These are phyloP conservation scores for Lynx canadensis DNA, from an alignment of 2,113 vertebrate genomes.

Conservation along the genomic window DNA sequence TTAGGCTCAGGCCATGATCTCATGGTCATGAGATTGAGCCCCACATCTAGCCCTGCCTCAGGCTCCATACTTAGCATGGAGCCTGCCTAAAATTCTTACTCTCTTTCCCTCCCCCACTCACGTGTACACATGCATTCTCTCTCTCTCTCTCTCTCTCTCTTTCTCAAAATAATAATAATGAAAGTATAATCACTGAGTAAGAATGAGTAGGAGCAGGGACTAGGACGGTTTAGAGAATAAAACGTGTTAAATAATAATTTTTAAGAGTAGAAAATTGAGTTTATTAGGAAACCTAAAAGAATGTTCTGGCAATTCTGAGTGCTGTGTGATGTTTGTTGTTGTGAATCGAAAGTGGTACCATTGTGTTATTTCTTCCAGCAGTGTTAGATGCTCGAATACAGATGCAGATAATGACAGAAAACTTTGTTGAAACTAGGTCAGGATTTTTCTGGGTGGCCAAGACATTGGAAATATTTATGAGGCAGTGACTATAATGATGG, in stretches of 20 bases:
- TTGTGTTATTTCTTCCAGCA: background rate
- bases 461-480: background rate
- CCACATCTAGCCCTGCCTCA: too few species aligned
- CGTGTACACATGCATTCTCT: too few species aligned
- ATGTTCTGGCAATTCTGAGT: background rate
- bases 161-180: background rate
- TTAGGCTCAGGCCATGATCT: too few species aligned
- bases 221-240: background rate
- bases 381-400: background rate
- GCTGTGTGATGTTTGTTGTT: background rate
- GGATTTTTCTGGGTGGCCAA: background rate
- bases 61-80: too few species aligned
- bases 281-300: constrained; percentile 44
- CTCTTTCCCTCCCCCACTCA: too few species aligned
- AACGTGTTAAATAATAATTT: background rate
- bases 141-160: too few species aligned
- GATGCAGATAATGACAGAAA: background rate
- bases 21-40: too few species aligned
- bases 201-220: background rate
- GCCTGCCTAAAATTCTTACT: too few species aligned
- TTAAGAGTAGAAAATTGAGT: background rate
- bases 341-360: background rate
- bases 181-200: background rate
- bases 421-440: background rate
- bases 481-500: background rate